Conservation (phyloP, 2,113 vertebrate species). For the Rhadina sibilatrix region DNA sequence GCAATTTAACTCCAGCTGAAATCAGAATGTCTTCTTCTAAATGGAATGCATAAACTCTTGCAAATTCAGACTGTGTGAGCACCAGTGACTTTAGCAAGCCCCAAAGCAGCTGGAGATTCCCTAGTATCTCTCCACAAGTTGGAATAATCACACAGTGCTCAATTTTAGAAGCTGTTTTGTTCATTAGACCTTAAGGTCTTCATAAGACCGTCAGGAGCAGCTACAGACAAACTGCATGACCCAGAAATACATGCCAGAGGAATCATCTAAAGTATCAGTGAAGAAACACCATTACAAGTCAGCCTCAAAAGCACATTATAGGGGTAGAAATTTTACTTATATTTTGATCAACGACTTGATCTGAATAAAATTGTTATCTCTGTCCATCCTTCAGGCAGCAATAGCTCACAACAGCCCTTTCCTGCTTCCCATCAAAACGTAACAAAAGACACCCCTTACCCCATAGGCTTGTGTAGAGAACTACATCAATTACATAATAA, state of each 20-base stretch:
- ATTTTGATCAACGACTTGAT: not conserved
- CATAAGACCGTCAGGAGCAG: not conserved
- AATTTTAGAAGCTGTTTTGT: constrained; percentile 15
- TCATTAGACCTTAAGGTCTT: constrained; percentile 14
- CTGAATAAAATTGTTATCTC: not conserved
- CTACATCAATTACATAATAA: not conserved
- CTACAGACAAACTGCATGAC: not conserved
- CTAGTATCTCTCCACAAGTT: not conserved
- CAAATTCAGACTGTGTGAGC: constrained; percentile 13
- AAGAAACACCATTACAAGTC: not conserved
- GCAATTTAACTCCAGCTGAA: constrained; percentile 53
- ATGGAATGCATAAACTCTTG: constrained; percentile 6
- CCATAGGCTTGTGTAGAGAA: not conserved
- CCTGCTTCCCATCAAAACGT: not conserved
- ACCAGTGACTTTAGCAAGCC: constrained; percentile 21
- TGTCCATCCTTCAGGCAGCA: not conserved
- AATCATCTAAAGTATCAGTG: not conserved
- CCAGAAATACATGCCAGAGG: not conserved
- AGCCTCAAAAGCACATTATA: not conserved
- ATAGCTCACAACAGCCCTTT: not conserved
- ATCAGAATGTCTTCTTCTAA: constrained; percentile 66
- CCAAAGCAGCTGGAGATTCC: constrained; percentile 31
- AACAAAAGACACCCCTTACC: not conserved
- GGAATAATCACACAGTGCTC: constrained; percentile 42
- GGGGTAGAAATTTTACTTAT: not conserved